phyloP scores from a whole-genome alignment of 1,140 invertebrate genomes.

The Delia radicum region DNA sequence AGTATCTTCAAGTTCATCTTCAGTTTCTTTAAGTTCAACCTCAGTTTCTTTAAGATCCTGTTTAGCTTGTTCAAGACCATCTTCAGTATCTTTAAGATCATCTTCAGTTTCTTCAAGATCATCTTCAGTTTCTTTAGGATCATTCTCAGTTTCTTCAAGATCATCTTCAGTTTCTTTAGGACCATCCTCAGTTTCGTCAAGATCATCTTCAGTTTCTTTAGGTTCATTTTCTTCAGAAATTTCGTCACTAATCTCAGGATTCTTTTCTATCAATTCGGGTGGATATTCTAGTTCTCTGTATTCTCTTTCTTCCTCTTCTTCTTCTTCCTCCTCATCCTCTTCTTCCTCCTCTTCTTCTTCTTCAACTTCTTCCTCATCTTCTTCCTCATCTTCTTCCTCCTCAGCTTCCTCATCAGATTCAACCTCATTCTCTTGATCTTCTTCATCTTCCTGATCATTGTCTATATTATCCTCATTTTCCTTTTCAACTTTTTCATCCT shows the following conservation, averaged over 20 bases:
- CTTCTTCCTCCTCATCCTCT: constrained; percentile 41
- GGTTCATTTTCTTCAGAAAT: neutral
- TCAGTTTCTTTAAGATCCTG: too few relatives aligned
- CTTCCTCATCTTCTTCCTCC: neutral
- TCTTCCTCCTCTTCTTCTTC: constrained; percentile 34
- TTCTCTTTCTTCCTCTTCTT: constrained; percentile 37
- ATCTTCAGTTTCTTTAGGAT: neutral
- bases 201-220: neutral
- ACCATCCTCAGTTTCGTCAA: neutral
- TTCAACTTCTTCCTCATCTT: constrained; percentile 32
- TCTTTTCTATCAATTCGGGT: neutral
- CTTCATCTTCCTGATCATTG: neutral
- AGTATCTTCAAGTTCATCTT: neutral
- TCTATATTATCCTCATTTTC: constrained; percentile 7
- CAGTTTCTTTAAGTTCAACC: too few relatives aligned
- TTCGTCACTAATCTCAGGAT: too few relatives aligned
- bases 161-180: neutral
- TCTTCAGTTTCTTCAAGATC: too few relatives aligned
- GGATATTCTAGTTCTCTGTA: constrained; percentile 46
- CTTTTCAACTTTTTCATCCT: constrained; percentile 5
- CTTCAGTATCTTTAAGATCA: too few relatives aligned
- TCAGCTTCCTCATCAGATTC: constrained; percentile 8
- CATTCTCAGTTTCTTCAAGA: neutral
- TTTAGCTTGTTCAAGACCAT: too few relatives aligned
- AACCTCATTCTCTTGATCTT: neutral